phyloP scores from a whole-genome alignment of 2,113 vertebrate genomes.

The Chloropsis hardwickii region DNA sequence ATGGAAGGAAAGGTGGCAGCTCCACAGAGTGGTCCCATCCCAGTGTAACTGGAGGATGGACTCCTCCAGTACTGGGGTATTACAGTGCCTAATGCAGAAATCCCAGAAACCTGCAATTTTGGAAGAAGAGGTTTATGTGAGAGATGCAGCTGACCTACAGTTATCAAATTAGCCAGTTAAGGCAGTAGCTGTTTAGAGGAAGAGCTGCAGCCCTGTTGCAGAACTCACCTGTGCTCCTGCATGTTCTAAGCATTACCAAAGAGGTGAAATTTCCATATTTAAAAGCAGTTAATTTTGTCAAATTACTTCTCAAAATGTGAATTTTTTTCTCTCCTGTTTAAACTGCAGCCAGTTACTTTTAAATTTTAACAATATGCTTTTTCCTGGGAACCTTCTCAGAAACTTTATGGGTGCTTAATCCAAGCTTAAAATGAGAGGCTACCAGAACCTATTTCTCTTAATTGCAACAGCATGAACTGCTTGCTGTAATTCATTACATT shows the following conservation, averaged over 20 bases:
- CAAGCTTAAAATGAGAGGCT: not conserved
- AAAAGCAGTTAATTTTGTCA: not conserved
- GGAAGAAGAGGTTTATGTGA: not conserved
- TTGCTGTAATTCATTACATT: not conserved
- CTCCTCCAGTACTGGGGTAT: not conserved
- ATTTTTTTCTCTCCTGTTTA: not conserved
- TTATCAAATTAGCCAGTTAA: not conserved
- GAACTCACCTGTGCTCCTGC: not conserved
- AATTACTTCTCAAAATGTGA: not conserved
- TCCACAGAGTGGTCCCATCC: not conserved
- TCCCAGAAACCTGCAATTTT: not conserved
- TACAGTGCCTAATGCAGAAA: not conserved
- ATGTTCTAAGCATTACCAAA: not conserved
- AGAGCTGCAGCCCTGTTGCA: not conserved
- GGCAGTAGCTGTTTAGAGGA: not conserved
- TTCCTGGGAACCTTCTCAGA: not conserved
- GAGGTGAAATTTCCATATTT: not conserved
- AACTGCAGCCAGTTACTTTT: not conserved
- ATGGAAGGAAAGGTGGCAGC: not conserved
- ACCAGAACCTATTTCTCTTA: not conserved
- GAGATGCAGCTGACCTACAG: not conserved
- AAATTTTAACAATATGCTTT: not conserved
- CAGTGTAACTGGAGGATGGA: not conserved
- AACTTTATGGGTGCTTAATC: not conserved
- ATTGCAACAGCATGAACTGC: not conserved